Conservation (phyloP, 2,888 invertebrate genomes). For the Dione vanillae region DNA sequence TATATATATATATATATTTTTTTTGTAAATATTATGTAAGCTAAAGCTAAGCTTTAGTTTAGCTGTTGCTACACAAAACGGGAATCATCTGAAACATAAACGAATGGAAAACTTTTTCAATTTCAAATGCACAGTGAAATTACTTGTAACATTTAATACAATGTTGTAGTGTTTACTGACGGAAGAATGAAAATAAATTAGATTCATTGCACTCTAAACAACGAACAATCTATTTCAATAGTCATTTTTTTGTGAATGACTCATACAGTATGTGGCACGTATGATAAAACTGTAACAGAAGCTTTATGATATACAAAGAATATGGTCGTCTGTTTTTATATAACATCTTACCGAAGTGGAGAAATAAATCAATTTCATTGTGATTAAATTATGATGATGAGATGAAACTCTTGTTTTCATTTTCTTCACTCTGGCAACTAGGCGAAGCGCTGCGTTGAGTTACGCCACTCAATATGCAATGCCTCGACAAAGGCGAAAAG, state of each 20-base stretch:
- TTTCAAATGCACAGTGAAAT: slow-evolving; percentile 7
- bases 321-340: slow-evolving; percentile 4
- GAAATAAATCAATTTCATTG: too few relatives aligned
- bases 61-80: not conserved
- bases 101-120: slow-evolving; percentile 3
- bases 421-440: too few relatives aligned
- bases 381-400: too few relatives aligned
- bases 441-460: too few relatives aligned
- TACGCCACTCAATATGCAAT: too few relatives aligned
- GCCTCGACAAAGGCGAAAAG: too few relatives aligned
- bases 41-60: not conserved
- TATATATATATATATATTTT: too few relatives aligned
- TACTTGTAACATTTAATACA: slow-evolving; percentile 7
- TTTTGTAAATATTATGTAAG: too few relatives aligned
- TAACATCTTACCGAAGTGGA: too few relatives aligned
- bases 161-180: slow-evolving; percentile 13
- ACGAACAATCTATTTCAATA: slow-evolving; percentile 15
- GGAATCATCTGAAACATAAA: not conserved
- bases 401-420: too few relatives aligned
- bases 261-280: not conserved
- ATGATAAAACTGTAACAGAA: slow-evolving; percentile 11
- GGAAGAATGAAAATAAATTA: slow-evolving; percentile 22
- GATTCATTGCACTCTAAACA: slow-evolving; percentile 23
- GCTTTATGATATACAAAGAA: slow-evolving; percentile 6
- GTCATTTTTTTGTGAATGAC: slow-evolving; percentile 17